These are phyloP conservation scores for Troglohyphantes excavatus DNA, from an alignment of 2,888 invertebrate species.

Conservation along the genomic window DNA sequence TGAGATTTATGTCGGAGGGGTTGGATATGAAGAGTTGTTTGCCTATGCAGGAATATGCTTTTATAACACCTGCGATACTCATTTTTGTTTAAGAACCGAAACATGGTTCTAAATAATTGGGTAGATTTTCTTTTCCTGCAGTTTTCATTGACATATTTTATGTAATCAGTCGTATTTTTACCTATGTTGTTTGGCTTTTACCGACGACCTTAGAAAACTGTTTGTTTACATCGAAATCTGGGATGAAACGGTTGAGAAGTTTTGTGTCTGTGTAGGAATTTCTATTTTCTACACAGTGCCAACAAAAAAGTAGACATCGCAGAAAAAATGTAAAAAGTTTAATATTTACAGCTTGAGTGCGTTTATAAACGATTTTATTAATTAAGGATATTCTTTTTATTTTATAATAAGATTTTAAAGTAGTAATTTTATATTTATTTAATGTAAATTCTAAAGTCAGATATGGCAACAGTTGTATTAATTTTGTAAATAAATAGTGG, in stretches of 20 bases:
- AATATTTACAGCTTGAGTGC: no score
- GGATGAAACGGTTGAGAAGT: not conserved
- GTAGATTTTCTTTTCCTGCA: not conserved
- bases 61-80: not conserved
- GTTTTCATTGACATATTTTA: not conserved
- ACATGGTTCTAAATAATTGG: not conserved
- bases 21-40: not conserved
- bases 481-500: no score
- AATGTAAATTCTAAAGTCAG: no score
- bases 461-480: no score
- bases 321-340: no score
- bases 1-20: constrained; percentile 40
- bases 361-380: no score
- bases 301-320: no score
- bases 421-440: no score
- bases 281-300: no score
- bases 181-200: not conserved
- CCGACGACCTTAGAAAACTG: not conserved
- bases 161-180: not conserved
- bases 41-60: not conserved
- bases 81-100: constrained; percentile 20
- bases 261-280: not conserved
- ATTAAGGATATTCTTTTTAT: no score
- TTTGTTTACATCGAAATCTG: not conserved
- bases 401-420: no score